phyloP scores from a whole-genome alignment of 2,797 vertebrate species.

The Aythya fuligula region DNA sequence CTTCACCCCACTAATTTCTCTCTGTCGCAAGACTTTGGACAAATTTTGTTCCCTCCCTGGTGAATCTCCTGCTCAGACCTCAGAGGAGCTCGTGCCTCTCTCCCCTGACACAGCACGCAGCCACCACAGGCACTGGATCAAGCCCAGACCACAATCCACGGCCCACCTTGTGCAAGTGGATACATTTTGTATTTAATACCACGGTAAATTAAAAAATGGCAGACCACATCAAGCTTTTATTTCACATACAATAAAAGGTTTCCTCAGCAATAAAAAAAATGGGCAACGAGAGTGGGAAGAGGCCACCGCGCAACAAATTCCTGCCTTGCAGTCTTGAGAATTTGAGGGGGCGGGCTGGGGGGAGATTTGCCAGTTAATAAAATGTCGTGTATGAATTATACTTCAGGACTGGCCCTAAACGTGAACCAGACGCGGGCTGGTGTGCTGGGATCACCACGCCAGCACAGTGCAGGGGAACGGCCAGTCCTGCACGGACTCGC shows the following conservation, averaged over 20 bases:
- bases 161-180: conserved; percentile 47
- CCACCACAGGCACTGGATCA: neutral
- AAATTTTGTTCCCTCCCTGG: neutral
- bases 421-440: conserved; percentile 45
- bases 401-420: conserved; percentile 44
- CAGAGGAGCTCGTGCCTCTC: neutral
- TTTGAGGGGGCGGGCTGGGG: neutral
- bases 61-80: neutral
- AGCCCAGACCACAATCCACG: conserved; percentile 36
- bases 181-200: conserved; percentile 60
- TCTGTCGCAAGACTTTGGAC: no score
- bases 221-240: conserved; percentile 68
- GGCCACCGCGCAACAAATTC: conserved; percentile 65
- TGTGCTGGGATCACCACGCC: conserved; percentile 42
- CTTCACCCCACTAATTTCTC: neutral
- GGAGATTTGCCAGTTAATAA: conserved; percentile 71
- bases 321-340: conserved; percentile 56
- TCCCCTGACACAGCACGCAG: neutral
- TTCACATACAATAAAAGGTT: conserved; percentile 63
- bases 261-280: conserved; percentile 62
- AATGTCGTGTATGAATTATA: conserved; percentile 55
- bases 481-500: neutral
- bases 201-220: conserved; percentile 64
- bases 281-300: conserved; percentile 52
- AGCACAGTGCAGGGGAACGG: neutral